Base-by-base conservation (phyloP, 1,140 invertebrate species). In the Anastrepha ludens region DNA sequence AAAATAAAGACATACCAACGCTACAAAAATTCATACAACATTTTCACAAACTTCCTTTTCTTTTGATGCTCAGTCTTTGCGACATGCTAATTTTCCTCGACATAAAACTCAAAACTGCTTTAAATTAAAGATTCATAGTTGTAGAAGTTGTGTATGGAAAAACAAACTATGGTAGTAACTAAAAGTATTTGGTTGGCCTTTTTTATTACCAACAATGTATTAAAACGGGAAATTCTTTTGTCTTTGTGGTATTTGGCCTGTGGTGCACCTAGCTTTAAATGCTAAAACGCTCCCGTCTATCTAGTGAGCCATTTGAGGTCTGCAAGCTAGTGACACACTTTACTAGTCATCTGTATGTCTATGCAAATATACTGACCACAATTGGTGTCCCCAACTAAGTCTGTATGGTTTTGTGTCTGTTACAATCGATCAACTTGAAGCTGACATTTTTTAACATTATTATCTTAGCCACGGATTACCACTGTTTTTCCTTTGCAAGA, bases 231-330 rank as follows among this genome's bases (percentile, higher is more conserved):
- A 39, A 39, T 29, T 11, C 20, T 11, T 67, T 67, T 67, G 64
- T 74, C 67, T 44, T 41, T 74, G 41, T 74, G 67, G 13, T 74
- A 74, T 74, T 74, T 74, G 41, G 67, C 67, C 67, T 74, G 67
- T 41, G n/a, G 64, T 41, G 64, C 39, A 20, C 20, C 67, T 39
- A 11, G 67, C 41, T 74, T 41, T 15, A 74, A 74, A 74, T 74
- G 39, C 17, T 17, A 74, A 13, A 74, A 15, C 67, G 17, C 41
- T 74, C 67, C 67, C 13, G 17, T 39, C 41, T 11, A n/a, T 17
- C 67, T 13, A 44, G 17, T 2, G 41, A 44, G 39, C 13, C 41
- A 74, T 74, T 74, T 17, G 15, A 17, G 15, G 41, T 41, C 13
- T 13, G 39, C 44, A 3, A 74, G 67, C 67, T 44, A 39, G 67